Percentiles rank a stretch among this genome's conserved stretches.
Conservation (phyloP, 2,888 invertebrate genomes). For the Limenitis camilla region DNA sequence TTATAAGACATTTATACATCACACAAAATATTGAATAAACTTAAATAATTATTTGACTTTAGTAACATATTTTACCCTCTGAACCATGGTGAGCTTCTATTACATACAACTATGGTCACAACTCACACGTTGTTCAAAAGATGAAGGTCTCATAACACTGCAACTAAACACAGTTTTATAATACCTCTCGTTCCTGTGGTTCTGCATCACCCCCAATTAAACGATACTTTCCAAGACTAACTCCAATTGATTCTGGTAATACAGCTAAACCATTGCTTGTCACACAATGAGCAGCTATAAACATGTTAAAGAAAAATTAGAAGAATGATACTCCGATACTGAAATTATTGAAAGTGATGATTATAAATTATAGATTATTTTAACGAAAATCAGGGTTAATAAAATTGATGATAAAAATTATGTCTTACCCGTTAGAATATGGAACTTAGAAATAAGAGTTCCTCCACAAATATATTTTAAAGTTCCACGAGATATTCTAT, state of each 20-base stretch:
- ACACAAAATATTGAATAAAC: neutral
- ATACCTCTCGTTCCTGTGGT: constrained; percentile 38
- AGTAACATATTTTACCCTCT: too few relatives aligned
- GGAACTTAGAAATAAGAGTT: constrained; percentile 40
- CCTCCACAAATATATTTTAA: constrained; percentile 53
- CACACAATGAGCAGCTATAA: constrained; percentile 42
- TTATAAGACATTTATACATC: neutral
- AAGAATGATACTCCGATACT: too few relatives aligned
- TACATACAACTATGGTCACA: too few relatives aligned
- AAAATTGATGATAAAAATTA: neutral
- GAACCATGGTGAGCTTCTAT: too few relatives aligned
- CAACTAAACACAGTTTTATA: too few relatives aligned
- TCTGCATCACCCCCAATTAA: constrained; percentile 37
- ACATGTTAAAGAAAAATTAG: neutral
- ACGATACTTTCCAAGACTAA: constrained; percentile 44
- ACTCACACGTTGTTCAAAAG: too few relatives aligned
- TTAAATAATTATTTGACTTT: neutral
- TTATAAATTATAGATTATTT: constrained; percentile 11
- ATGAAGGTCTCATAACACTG: too few relatives aligned
- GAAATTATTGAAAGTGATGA: neutral
- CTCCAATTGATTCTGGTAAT: constrained; percentile 34
- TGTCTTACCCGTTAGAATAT: constrained; percentile 44
- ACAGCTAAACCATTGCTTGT: constrained; percentile 32
- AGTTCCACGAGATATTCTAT: constrained; percentile 29
- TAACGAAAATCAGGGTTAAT: constrained; percentile 43